Evolutionary conservation across 2,113 vertebrate genomes (phyloP), one percentile per base, ranked within the genome.

Genomic region (Eretmochelys imbricata): DNA sequence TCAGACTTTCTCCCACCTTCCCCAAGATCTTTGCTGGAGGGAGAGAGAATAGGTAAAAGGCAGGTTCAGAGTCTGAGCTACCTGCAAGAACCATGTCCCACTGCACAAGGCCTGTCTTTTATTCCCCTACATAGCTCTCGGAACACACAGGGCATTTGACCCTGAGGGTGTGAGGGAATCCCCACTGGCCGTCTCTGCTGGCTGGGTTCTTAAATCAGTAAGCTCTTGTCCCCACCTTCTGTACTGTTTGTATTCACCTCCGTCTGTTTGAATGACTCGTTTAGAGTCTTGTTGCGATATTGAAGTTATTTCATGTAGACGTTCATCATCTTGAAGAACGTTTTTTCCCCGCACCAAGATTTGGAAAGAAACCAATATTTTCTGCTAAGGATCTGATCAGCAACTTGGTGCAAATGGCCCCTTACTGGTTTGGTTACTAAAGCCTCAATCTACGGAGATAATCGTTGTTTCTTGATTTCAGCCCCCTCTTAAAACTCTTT

Each of bases 1-100:
- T 99, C 92, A 99, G 94, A 94, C 98, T 99, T 96, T 99, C 99
- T 29, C 99, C 99, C 95, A 99, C 98, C 95, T 99, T 99, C 81
- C 99, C 99, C 98, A 99, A 98, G 90, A 99, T 98, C 96, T 99
- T 99, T 97, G 99, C 99, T 99, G 81, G 31, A 69, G 82, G 75
- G 48, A 42, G 62, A 95, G 86, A 81, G 87, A 85, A 51, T 12
- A 57, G 46, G 31, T 75, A 25, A 89, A 42, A 42, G 48, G 25
- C 65, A 42, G 35, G 11, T 10, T n/a, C 14, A 4, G 55, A 1
- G 22, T 14, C 75, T 59, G 54, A 59, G 42, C 31, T 17, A 29
- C 16, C 24, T 27, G 4, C 19, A 80, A n/a, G 27, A 42, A 53
- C 31, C 5, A 25, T 16, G 22, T 22, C 25, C 29, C 29, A 27